Percentiles rank a stretch among this genome's conserved stretches.
Conservation (phyloP, 2,888 invertebrate genomes). For the Amphipyra tragopoginis region DNA sequence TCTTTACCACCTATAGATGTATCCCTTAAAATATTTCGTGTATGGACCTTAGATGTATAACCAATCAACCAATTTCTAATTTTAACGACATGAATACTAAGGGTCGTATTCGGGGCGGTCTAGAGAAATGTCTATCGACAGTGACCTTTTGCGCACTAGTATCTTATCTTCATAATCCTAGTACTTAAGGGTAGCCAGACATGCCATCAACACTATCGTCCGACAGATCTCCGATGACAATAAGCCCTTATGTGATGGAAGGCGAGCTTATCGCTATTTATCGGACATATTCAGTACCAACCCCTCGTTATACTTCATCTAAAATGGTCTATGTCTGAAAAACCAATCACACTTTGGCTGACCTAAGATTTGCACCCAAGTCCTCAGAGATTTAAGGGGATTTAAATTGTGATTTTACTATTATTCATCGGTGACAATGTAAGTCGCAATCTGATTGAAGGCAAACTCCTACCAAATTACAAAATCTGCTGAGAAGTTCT, state of each 20-base stretch:
- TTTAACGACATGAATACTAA: no score
- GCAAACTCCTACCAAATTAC: no score
- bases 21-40: no score
- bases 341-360: constrained; percentile 2
- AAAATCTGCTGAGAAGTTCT: no score
- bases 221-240: constrained; percentile 12
- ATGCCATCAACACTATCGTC: constrained; percentile 11
- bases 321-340: constrained; percentile 1
- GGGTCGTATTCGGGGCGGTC: no score
- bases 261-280: constrained; percentile 6
- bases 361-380: not conserved
- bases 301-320: not conserved
- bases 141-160: not conserved
- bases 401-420: not conserved
- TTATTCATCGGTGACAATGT: not conserved
- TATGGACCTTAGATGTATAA: no score
- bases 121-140: no score
- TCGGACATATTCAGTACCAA: not conserved
- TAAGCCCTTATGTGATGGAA: constrained; percentile 18
- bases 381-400: not conserved
- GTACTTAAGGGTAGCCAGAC: not conserved
- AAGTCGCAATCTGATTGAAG: not conserved
- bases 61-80: no score
- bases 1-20: no score
- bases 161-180: constrained; percentile 8